phyloP scores from a whole-genome alignment of 1,140 invertebrate genomes.

The Trachymyrmex septentrionalis region DNA sequence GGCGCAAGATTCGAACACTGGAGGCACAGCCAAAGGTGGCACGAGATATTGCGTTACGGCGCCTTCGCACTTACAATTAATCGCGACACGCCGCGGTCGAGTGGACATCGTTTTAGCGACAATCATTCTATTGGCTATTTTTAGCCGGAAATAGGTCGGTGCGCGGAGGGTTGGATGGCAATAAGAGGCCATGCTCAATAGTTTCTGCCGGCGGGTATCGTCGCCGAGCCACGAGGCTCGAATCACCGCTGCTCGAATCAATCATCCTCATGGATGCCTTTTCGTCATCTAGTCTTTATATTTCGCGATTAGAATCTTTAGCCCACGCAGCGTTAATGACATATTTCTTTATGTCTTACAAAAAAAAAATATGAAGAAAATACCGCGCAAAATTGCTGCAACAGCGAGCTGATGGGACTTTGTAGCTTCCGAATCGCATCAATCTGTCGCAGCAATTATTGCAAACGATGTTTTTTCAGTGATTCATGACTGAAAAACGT shows the following conservation, averaged over 20 bases:
- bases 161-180: conserved; percentile 76
- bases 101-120: conserved; percentile 75
- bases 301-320: conserved; percentile 20
- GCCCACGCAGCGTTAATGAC: neutral
- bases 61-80: conserved; percentile 66
- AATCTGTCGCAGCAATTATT: conserved; percentile 35
- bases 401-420: neutral
- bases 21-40: conserved; percentile 14
- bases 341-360: neutral
- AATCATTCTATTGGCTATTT: conserved; percentile 86
- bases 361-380: neutral
- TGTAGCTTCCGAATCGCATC: conserved; percentile 31
- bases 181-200: conserved; percentile 68
- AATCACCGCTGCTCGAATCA: conserved; percentile 47
- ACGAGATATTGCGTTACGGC: conserved; percentile 53
- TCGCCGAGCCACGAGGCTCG: conserved; percentile 31
- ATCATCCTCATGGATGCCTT: conserved; percentile 33
- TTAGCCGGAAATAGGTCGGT: conserved; percentile 85
- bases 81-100: conserved; percentile 74
- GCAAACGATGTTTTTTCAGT: conserved; percentile 28
- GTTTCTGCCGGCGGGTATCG: conserved; percentile 45
- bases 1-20: conserved; percentile 11
- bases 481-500: conserved; percentile 25
- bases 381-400: neutral
- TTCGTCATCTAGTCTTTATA: neutral